Evolutionary conservation across 2,888 invertebrate genomes (phyloP).

Genomic region (Nymphalis polychloros): DNA sequence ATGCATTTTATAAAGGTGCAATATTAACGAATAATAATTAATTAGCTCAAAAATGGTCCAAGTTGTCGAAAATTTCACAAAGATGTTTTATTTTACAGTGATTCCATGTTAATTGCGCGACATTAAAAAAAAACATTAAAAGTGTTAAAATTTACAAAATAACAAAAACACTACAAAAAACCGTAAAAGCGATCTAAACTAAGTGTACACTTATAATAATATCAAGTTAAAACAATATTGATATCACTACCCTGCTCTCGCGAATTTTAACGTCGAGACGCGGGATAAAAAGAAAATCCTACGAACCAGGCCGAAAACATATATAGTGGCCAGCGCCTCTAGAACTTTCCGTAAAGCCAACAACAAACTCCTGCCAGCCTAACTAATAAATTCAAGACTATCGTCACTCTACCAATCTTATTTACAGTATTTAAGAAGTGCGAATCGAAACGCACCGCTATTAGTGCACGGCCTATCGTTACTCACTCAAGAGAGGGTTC

Average conservation of each 20-base stretch:
- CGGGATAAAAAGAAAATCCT: slow-evolving; percentile 67
- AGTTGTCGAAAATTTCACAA: slow-evolving; percentile 54
- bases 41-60: slow-evolving; percentile 55
- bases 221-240: slow-evolving; percentile 74
- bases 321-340: slow-evolving; percentile 76
- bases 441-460: slow-evolving; percentile 8
- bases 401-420: slow-evolving; percentile 48
- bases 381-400: slow-evolving; percentile 49
- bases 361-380: slow-evolving; percentile 53
- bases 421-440: slow-evolving; percentile 57
- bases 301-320: slow-evolving; percentile 80
- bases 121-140: slow-evolving; percentile 56
- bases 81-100: slow-evolving; percentile 52
- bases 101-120: slow-evolving; percentile 69
- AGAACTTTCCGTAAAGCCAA: slow-evolving; percentile 56
- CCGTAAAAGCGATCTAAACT: slow-evolving; percentile 70
- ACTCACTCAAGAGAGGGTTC: slow-evolving; percentile 21
- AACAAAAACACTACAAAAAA: slow-evolving; percentile 73
- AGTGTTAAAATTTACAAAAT: slow-evolving; percentile 77
- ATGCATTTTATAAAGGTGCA: slow-evolving; percentile 43
- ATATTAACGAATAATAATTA: slow-evolving; percentile 35
- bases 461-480: slow-evolving; percentile 23
- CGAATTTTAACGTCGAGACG: slow-evolving; percentile 44
- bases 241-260: slow-evolving; percentile 66
- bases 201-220: slow-evolving; percentile 70